These are phyloP conservation scores for Anguilla marmorata DNA, from an alignment of 2,797 vertebrate genomes.

Conservation along the genomic window DNA sequence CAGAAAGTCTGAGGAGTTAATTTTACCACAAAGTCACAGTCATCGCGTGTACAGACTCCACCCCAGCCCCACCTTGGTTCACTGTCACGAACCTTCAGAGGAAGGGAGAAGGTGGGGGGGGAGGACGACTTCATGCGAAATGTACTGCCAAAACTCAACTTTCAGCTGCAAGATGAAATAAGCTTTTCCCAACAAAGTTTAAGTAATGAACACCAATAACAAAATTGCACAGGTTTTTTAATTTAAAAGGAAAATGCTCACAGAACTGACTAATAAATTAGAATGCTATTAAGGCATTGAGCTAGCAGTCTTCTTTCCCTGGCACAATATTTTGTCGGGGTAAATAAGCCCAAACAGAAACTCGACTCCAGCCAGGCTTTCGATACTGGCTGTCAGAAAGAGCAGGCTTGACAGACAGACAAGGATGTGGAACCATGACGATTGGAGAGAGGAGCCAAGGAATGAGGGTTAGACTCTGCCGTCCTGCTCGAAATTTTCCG, in stretches of 20 bases:
- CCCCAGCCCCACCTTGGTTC: conserved; percentile 63
- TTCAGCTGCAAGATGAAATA: no score
- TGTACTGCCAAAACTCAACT: not conserved
- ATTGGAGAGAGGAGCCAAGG: not conserved
- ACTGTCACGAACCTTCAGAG: conserved; percentile 61
- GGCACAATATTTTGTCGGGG: not conserved
- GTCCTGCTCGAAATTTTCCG: not conserved
- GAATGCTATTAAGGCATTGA: no score
- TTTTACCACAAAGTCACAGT: conserved; percentile 58
- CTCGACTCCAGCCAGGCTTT: not conserved
- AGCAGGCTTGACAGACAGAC: not conserved
- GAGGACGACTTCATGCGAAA: conserved; percentile 30
- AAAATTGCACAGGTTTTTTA: no score
- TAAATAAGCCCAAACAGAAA: not conserved
- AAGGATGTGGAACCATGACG: not conserved
- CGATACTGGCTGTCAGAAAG: not conserved
- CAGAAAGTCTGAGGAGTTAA: conserved; percentile 54
- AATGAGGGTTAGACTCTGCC: not conserved
- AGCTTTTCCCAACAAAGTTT: no score
- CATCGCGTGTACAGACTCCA: conserved; percentile 58
- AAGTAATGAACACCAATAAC: no score
- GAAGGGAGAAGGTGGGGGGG: conserved; percentile 54
- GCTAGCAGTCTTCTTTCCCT: not conserved
- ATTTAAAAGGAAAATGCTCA: not conserved
- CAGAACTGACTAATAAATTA: not conserved